phyloP scores from a whole-genome alignment of 1,140 invertebrate genomes.

The Dinothrombium tinctorium region DNA sequence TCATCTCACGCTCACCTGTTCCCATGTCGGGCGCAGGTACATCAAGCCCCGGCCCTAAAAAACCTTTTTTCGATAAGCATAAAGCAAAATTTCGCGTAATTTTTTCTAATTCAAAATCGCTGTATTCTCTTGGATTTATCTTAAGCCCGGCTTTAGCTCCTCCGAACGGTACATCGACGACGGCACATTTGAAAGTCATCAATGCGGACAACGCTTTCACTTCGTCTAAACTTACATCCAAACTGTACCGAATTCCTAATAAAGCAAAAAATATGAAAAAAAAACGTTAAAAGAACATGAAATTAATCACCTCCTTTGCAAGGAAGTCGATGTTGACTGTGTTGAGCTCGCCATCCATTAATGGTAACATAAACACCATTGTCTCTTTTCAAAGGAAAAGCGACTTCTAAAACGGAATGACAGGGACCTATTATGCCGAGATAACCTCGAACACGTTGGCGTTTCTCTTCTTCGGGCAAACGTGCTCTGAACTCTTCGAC shows the following conservation, averaged over 20 bases:
- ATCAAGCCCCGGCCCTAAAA: conserved; percentile 86
- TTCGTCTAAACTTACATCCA: conserved; percentile 72
- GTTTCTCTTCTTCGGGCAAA: conserved; percentile 53
- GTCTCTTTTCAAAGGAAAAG: conserved; percentile 79
- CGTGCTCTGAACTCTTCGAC: conserved; percentile 51
- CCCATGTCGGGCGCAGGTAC: conserved; percentile 86
- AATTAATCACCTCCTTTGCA: conserved; percentile 68
- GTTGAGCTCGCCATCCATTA: conserved; percentile 85
- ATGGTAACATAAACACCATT: conserved; percentile 93
- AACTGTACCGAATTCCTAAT: conserved; percentile 83
- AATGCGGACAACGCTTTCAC: conserved; percentile 87
- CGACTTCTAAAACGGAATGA: conserved; percentile 78
- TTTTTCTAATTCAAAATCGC: conserved; percentile 87
- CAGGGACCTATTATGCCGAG: conserved; percentile 81
- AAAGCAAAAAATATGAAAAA: conserved; percentile 9
- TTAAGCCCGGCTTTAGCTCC: conserved; percentile 78
- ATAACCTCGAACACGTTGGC: conserved; percentile 44
- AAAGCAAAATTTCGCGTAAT: conserved; percentile 91
- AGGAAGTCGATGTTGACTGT: conserved; percentile 84
- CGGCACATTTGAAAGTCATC: conserved; percentile 91
- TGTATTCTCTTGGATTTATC: conserved; percentile 86
- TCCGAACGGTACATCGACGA: conserved; percentile 76
- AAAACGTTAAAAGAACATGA: neutral
- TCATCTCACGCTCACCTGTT: conserved; percentile 92
- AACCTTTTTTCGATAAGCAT: conserved; percentile 94